Evolutionary conservation across 2,113 vertebrate species (phyloP).

Genomic region (Mus spicilegus): DNA sequence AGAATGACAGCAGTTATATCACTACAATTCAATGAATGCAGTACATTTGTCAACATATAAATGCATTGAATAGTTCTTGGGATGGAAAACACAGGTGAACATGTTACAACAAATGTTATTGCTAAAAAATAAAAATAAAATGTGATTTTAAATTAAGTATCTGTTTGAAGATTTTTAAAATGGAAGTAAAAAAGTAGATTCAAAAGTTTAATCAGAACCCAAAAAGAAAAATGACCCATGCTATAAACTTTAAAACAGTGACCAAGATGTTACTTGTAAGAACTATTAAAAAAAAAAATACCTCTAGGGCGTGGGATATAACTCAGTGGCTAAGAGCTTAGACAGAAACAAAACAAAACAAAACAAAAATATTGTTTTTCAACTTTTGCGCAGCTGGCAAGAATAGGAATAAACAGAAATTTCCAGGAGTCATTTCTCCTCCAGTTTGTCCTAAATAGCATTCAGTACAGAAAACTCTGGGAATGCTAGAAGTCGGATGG

Average conservation of each 20-base stretch:
- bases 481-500: neutral
- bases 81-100: neutral
- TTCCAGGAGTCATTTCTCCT: neutral
- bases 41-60: neutral
- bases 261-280: neutral
- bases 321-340: neutral
- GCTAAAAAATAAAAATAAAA: neutral
- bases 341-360: neutral
- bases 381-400: neutral
- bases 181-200: constrained; percentile 24
- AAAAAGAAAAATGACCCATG: neutral
- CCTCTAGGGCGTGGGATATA: neutral
- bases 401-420: neutral
- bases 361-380: neutral
- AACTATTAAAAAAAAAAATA: neutral
- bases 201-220: constrained; percentile 51
- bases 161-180: constrained; percentile 43
- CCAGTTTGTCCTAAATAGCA: neutral
- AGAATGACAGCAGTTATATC: constrained; percentile 8
- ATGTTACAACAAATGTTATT: neutral
- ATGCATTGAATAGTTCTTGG: neutral
- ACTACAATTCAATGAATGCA: constrained; percentile 17
- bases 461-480: neutral
- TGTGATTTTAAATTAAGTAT: neutral
- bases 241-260: neutral